Evolutionary conservation across 2,797 vertebrate species (phyloP).

Genomic region (Centroberyx gerrardi): DNA sequence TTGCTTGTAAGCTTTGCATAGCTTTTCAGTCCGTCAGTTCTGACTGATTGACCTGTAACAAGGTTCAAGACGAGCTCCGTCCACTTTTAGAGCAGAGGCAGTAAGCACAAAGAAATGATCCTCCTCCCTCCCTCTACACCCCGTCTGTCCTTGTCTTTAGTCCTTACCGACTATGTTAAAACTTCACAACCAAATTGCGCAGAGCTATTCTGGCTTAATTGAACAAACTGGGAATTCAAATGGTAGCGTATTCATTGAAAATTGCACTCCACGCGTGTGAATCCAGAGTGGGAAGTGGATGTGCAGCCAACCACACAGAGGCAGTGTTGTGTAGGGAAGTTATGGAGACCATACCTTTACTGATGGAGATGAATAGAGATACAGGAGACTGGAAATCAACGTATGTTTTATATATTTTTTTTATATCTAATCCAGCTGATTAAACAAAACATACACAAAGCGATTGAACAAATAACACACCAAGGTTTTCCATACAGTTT

Average conservation of each 20-base stretch:
- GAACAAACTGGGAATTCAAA: not conserved
- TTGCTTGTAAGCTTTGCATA: conserved; percentile 6
- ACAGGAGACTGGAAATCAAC: conserved; percentile 23
- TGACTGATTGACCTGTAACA: not conserved
- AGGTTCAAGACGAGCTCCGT: conserved; percentile 9
- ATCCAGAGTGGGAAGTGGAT: conserved; percentile 30
- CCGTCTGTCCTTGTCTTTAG: not conserved
- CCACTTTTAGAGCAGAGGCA: conserved; percentile 23
- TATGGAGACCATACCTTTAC: not conserved
- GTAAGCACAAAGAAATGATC: not conserved
- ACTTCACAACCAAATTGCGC: not conserved
- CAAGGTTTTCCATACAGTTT: not conserved
- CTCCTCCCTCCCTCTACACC: not conserved
- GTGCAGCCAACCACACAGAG: conserved; percentile 63
- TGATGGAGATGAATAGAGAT: conserved; percentile 13
- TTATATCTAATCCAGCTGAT: not conserved
- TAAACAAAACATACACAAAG: not conserved
- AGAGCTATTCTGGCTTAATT: not conserved
- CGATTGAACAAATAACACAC: not conserved
- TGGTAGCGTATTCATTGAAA: not conserved
- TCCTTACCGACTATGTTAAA: not conserved
- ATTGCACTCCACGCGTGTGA: not conserved
- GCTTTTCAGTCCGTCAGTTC: conserved; percentile 1
- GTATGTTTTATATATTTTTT: conserved; percentile 4
- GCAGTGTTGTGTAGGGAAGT: conserved; percentile 66